A percentile compares a stretch with the other conserved stretches of the same genome.
phyloP scores from a whole-genome alignment of 2,113 vertebrate genomes.

The zebrafish (Danio rerio) region DNA sequence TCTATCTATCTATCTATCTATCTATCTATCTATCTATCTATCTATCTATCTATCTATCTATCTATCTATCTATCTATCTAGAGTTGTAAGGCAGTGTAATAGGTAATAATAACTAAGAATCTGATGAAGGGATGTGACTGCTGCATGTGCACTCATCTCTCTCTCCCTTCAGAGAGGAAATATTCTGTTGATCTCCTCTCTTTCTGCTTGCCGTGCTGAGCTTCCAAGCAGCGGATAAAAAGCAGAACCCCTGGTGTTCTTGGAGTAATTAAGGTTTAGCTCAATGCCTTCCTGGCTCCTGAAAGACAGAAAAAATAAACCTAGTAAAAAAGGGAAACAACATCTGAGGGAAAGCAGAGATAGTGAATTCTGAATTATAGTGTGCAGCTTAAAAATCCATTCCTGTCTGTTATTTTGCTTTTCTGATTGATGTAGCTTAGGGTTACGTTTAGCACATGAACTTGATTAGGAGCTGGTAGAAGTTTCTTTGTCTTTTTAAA shows the following conservation, averaged over 20 bases:
- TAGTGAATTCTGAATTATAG: neutral
- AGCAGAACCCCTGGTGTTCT: constrained; percentile 70
- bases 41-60: constrained; percentile 18
- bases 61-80: neutral
- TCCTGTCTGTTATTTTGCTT: neutral
- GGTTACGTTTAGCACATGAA: neutral
- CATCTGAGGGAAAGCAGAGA: constrained; percentile 44
- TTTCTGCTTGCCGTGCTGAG: constrained; percentile 39
- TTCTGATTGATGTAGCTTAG: constrained; percentile 8
- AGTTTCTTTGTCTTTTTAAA: neutral
- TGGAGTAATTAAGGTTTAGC: constrained; percentile 75
- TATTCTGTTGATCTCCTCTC: constrained; percentile 35
- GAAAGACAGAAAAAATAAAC: constrained; percentile 40
- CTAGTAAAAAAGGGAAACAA: constrained; percentile 11
- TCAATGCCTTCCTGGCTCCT: constrained; percentile 67
- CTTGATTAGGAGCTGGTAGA: neutral
- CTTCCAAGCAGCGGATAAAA: constrained; percentile 67
- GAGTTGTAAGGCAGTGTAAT: no score
- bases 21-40: constrained; percentile 37
- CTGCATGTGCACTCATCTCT: neutral
- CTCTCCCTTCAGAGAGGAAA: constrained; percentile 30
- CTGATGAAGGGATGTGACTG: constrained; percentile 20
- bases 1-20: constrained; percentile 22
- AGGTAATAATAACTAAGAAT: neutral
- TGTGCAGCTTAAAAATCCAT: neutral